phyloP scores from a whole-genome alignment of 37 sponge, comb jelly and placozoan genomes.

The Spongilla lacustris region DNA sequence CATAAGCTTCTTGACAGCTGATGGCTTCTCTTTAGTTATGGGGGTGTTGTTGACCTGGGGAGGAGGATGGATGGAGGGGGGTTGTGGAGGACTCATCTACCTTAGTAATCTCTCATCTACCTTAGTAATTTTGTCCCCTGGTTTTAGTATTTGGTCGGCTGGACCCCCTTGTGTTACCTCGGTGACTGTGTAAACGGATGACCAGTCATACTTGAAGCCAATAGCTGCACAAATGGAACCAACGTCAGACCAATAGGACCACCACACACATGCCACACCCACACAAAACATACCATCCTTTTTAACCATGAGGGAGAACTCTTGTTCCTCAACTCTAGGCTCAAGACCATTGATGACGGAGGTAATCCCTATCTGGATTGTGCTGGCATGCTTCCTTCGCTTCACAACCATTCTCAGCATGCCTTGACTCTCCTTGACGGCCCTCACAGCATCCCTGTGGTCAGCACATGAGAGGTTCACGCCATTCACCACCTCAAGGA shows the following conservation, averaged over 20 bases:
- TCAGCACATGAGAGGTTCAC: conserved; percentile 54
- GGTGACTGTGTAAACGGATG: conserved; percentile 29
- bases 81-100: too few species aligned
- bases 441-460: conserved; percentile 68
- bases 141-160: conserved; percentile 60
- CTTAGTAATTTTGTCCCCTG: conserved; percentile 70
- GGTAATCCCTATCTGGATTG: conserved; percentile 39
- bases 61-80: not conserved
- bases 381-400: conserved; percentile 32
- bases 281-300: conserved; percentile 41
- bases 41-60: conserved; percentile 56
- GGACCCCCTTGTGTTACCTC: conserved; percentile 46
- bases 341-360: conserved; percentile 10
- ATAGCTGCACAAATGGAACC: conserved; percentile 57
- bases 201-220: conserved; percentile 68
- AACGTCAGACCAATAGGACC: not conserved
- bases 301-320: conserved; percentile 66
- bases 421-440: conserved; percentile 68
- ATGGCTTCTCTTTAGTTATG: conserved; percentile 65
- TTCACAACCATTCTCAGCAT: conserved; percentile 41
- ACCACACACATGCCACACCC: not conserved
- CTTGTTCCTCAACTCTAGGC: conserved; percentile 20
- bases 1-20: conserved; percentile 68
- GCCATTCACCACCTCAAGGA: conserved; percentile 72
- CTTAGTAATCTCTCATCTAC: too few species aligned